Base-by-base conservation (phyloP, 2,888 invertebrate species). In the Eledone cirrhosa region DNA sequence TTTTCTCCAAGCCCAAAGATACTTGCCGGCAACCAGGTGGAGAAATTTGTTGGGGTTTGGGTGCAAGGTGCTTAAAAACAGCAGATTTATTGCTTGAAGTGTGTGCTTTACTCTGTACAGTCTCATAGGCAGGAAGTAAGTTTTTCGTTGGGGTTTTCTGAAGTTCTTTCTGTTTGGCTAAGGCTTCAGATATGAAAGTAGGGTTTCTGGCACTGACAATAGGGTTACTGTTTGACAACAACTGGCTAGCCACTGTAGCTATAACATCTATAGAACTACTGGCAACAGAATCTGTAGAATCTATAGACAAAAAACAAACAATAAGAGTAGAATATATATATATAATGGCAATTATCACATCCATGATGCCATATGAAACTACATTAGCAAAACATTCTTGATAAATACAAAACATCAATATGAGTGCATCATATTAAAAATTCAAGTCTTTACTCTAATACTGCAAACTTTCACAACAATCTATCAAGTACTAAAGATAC, bases 141-240 rank as follows among this genome's bases (percentile, higher is more conserved):
- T 69, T 78, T 80, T 86, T 85, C n/a, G 82, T 81, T 14, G 86
- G 84, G 22, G 86, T 85, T n/a, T 80, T 82, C 65, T 84, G 85
- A 33, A 81, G 81, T 31, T 63, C 53, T 27, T 79, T 53, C 33
- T 83, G 82, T 16, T 29, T 72, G 31, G 72, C 72, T 72, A 72
- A 72, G 72, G 72, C 72, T 41, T 72, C 72, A 13, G 72, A 72
- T 31, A 72, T 72, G 72, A 72, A 72, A 31, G 31, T 11, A 41
- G 72, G 31, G 41, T 72, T 72, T 31, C 72, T 72, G 41, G 72
- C 72, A 72, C 72, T 72, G 31, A 41, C 72, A 31, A 72, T 27
- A 41, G 72, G 41, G 41, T 41, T 41, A 33, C 72, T 72, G 19
- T 31, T 72, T 22, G 72, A 72, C n/a, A 72, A 29, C 4, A 72